Evolutionary conservation across 2,888 invertebrate species (phyloP).

Genomic region (Amaurobius ferox): DNA sequence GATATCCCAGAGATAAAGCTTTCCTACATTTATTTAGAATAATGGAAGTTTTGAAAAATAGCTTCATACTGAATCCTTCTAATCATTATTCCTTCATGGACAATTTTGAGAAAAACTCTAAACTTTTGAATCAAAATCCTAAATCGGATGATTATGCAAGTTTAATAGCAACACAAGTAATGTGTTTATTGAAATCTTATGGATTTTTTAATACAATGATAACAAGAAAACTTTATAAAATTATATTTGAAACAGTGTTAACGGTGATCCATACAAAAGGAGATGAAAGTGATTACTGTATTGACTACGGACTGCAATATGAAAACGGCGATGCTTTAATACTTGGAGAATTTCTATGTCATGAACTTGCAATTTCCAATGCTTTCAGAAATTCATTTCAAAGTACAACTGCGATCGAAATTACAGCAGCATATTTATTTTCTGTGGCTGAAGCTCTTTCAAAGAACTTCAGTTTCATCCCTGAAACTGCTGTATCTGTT

Average conservation of each 20-base stretch:
- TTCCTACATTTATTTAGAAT: constrained; percentile 28
- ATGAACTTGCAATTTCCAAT: constrained; percentile 23
- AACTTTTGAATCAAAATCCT: constrained; percentile 26
- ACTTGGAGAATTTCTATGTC: constrained; percentile 42
- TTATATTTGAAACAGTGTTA: constrained; percentile 21
- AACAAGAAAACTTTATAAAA: constrained; percentile 16
- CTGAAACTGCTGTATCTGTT: constrained; percentile 55
- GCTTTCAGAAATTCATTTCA: constrained; percentile 37
- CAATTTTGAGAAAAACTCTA: constrained; percentile 30
- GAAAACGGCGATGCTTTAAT: constrained; percentile 45
- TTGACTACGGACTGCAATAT: constrained; percentile 31
- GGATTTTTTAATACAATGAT: constrained; percentile 38
- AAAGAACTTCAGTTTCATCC: constrained; percentile 27
- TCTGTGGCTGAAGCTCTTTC: constrained; percentile 48
- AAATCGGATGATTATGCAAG: constrained; percentile 45
- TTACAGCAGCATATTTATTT: constrained; percentile 51
- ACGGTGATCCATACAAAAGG: neutral
- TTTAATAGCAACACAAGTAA: constrained; percentile 32
- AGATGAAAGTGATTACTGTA: constrained; percentile 10
- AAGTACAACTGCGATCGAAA: constrained; percentile 32
- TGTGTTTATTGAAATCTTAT: constrained; percentile 33
- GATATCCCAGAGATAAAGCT: constrained; percentile 25
- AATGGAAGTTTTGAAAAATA: constrained; percentile 23
- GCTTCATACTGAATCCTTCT: constrained; percentile 15
- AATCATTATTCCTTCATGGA: constrained; percentile 6